Evolutionary conservation across 2,888 invertebrate species (phyloP).

Genomic region (Gibbula magus): DNA sequence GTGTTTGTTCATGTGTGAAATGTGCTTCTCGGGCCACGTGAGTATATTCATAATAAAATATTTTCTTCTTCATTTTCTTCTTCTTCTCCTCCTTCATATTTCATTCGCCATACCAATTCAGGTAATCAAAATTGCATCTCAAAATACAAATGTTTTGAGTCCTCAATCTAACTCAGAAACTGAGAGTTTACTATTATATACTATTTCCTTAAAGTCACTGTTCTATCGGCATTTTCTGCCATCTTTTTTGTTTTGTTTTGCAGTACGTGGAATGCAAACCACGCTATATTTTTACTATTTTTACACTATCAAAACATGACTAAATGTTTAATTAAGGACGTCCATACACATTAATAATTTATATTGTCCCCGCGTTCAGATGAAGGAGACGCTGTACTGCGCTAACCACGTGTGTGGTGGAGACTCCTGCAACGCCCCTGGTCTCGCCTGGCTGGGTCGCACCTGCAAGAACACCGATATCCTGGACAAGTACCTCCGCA

Average conservation of each 20-base stretch:
- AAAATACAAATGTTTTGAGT: too few relatives aligned
- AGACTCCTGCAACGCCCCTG: conserved; percentile 6
- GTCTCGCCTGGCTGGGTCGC: conserved; percentile 12
- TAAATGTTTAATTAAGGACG: too few relatives aligned
- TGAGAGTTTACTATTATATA: too few relatives aligned
- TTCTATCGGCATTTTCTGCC: too few relatives aligned
- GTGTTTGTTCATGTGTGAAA: conserved; percentile 27
- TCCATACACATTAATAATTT: neutral
- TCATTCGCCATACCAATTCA: too few relatives aligned
- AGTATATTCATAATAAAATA: neutral
- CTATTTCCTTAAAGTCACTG: too few relatives aligned
- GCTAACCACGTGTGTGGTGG: conserved; percentile 13
- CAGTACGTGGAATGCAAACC: too few relatives aligned
- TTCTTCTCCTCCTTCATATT: neutral
- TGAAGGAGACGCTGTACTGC: neutral
- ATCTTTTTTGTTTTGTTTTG: too few relatives aligned
- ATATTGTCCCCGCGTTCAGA: neutral
- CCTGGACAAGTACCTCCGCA: conserved; percentile 16
- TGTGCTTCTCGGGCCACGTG: conserved; percentile 25
- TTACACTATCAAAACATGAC: too few relatives aligned
- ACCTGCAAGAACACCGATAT: conserved; percentile 7
- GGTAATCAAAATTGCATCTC: too few relatives aligned
- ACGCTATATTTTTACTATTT: too few relatives aligned
- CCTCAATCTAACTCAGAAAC: too few relatives aligned
- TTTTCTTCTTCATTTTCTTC: neutral